Evolutionary conservation across 1,140 invertebrate species (phyloP).

Genomic region (Drosophila micromelanica): DNA sequence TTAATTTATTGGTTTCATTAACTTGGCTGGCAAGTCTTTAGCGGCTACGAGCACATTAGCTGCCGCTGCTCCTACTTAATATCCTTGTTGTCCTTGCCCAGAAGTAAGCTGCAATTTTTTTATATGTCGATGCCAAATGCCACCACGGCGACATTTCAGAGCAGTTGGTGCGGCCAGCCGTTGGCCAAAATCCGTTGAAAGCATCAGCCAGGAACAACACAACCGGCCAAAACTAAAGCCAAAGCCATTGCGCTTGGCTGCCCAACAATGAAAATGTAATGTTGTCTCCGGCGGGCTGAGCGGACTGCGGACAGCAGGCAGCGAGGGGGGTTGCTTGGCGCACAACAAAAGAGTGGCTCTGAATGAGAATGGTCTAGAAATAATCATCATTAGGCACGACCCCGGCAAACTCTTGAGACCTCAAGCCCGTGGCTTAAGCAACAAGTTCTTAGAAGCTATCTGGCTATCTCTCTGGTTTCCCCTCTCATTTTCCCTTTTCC

Average conservation of each 20-base stretch:
- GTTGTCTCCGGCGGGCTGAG: conserved; percentile 32
- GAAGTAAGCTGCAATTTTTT: conserved; percentile 43
- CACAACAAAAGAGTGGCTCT: conserved; percentile 54
- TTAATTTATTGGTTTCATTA: conserved; percentile 84
- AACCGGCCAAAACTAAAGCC: conserved; percentile 19
- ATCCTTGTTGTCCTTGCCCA: conserved; percentile 9
- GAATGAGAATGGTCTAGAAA: conserved; percentile 78
- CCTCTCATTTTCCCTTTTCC: not conserved
- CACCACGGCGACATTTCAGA: conserved; percentile 71
- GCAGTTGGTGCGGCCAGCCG: conserved; percentile 56
- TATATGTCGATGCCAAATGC: conserved; percentile 71
- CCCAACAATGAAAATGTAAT: conserved; percentile 80
- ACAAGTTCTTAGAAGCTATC: conserved; percentile 44
- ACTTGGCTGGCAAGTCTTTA: conserved; percentile 75
- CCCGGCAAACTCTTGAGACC: conserved; percentile 13
- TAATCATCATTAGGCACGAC: conserved; percentile 74
- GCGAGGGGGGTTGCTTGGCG: conserved; percentile 4
- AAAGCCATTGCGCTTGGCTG: conserved; percentile 76
- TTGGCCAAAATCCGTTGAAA: conserved; percentile 78
- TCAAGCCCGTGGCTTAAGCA: conserved; percentile 36
- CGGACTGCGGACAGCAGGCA: not conserved
- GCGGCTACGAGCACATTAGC: conserved; percentile 68
- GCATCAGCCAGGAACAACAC: conserved; percentile 72
- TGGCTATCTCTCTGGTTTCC: not conserved
- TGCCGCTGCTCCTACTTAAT: not conserved